These are phyloP conservation scores for Plectrocnemia conspersa DNA, from an alignment of 1,140 invertebrate genomes.

Conservation along the genomic window DNA sequence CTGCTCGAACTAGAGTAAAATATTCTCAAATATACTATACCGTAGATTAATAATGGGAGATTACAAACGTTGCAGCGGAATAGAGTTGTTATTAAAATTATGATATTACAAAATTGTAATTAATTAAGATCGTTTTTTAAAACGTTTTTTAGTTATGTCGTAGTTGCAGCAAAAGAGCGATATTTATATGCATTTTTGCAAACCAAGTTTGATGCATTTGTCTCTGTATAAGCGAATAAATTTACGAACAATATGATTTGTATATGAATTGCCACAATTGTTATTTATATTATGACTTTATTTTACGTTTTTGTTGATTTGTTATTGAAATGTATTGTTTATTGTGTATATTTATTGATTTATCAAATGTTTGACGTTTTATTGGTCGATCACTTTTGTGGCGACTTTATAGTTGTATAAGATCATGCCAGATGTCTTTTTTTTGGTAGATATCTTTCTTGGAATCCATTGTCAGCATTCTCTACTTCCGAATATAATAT, in stretches of 20 bases:
- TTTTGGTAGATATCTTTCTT: slow-evolving; percentile 36
- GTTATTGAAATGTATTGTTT: slow-evolving; percentile 33
- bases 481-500: slow-evolving; percentile 37
- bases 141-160: background rate
- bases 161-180: too few relatives aligned
- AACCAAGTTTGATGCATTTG: slow-evolving; percentile 35
- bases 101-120: too few relatives aligned
- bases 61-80: too few relatives aligned
- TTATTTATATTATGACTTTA: slow-evolving; percentile 31
- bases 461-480: slow-evolving; percentile 36
- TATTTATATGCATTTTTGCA: slow-evolving; percentile 32
- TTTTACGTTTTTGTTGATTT: slow-evolving; percentile 34
- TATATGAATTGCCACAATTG: slow-evolving; percentile 35
- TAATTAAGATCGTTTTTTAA: background rate
- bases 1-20: too few relatives aligned
- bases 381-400: slow-evolving; percentile 33
- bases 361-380: slow-evolving; percentile 33
- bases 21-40: too few relatives aligned
- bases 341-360: too few relatives aligned
- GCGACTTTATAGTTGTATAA: slow-evolving; percentile 34
- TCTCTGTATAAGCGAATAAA: slow-evolving; percentile 28
- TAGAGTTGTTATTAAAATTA: too few relatives aligned
- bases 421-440: slow-evolving; percentile 36
- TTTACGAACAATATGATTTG: slow-evolving; percentile 15
- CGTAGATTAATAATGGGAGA: too few relatives aligned